Conservation (phyloP, 2,797 vertebrate genomes). For the Lacerta viridis region DNA sequence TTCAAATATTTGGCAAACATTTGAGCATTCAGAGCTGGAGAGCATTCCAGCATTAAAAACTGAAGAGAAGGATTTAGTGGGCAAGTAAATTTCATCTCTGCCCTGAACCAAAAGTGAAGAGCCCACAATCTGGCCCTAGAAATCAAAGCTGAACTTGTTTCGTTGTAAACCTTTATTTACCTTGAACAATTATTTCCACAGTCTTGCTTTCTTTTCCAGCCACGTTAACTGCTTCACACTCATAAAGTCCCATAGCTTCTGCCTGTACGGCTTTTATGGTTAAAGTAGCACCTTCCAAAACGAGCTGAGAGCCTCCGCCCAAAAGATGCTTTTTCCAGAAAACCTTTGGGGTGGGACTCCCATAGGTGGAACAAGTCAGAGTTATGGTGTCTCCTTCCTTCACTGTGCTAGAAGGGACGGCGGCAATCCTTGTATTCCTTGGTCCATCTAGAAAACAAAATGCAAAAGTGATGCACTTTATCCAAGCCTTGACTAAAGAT, state of each 20-base stretch:
- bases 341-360: conserved; percentile 79
- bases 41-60: background rate
- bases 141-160: background rate
- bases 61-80: background rate
- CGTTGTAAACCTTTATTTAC: conserved; percentile 69
- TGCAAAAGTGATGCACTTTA: background rate
- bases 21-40: background rate
- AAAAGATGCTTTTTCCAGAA: conserved; percentile 78
- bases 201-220: conserved; percentile 77
- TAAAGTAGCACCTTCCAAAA: conserved; percentile 72
- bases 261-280: conserved; percentile 74
- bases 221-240: conserved; percentile 85
- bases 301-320: conserved; percentile 62
- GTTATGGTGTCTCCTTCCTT: conserved; percentile 85
- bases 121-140: background rate
- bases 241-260: conserved; percentile 84
- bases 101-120: background rate
- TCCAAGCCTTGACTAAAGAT: background rate
- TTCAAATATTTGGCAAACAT: background rate
- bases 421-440: conserved; percentile 70
- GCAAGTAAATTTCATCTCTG: no score
- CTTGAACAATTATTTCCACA: conserved; percentile 81
- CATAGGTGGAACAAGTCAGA: conserved; percentile 83
- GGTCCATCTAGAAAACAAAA: conserved; percentile 75
- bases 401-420: conserved; percentile 72